A percentile compares a stretch with the other conserved stretches of the same genome.
phyloP scores from a whole-genome alignment of 2,113 vertebrate species.

The Syrmaticus mikado region DNA sequence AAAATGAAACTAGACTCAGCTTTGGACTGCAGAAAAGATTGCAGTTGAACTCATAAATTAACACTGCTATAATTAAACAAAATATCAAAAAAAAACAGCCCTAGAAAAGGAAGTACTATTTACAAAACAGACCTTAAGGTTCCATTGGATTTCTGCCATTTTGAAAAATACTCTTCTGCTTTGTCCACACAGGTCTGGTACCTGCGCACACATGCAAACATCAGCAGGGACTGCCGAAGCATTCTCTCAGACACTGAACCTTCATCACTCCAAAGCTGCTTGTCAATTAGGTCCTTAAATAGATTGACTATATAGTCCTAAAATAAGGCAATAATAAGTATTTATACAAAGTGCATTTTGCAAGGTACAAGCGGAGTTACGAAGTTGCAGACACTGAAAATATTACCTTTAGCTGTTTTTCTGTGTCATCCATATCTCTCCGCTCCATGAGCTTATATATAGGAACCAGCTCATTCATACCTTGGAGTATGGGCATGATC shows the following conservation, averaged over 20 bases:
- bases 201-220: constrained; percentile 81
- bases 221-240: constrained; percentile 83
- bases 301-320: constrained; percentile 87
- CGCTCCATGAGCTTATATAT: constrained; percentile 93
- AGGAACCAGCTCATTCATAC: constrained; percentile 85
- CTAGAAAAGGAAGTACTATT: not conserved
- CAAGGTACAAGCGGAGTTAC: too few species aligned
- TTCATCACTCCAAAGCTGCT: constrained; percentile 85
- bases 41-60: not conserved
- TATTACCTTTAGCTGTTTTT: constrained; percentile 75
- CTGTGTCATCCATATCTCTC: constrained; percentile 81
- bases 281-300: constrained; percentile 84
- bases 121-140: constrained; percentile 80
- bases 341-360: not conserved
- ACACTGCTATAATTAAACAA: too few species aligned
- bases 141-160: constrained; percentile 86
- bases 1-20: not conserved
- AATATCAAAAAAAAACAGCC: not conserved
- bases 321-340: not conserved
- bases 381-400: not conserved
- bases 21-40: not conserved
- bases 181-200: constrained; percentile 83
- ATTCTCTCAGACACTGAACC: constrained; percentile 84
- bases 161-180: constrained; percentile 80
- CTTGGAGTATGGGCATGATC: constrained; percentile 88